phyloP scores from a whole-genome alignment of 2,113 vertebrate genomes.

The Scophthalmus maximus region DNA sequence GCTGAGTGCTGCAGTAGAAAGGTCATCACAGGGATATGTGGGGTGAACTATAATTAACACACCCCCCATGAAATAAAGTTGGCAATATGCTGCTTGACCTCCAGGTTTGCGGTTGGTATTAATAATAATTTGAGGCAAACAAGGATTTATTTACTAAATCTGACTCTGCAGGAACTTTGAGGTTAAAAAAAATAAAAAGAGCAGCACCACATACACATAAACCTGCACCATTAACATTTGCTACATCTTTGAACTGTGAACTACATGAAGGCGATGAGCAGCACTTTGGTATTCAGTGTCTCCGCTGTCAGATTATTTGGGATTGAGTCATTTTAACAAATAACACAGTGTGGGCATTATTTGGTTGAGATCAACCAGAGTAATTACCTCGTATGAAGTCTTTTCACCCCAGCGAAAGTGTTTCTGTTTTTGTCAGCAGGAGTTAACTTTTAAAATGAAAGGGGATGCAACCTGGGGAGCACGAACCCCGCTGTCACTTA shows the following conservation, averaged over 20 bases:
- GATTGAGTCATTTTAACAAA: slow-evolving; percentile 61
- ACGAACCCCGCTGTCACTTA: slow-evolving; percentile 39
- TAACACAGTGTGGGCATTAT: slow-evolving; percentile 48
- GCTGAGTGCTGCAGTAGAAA: slow-evolving; percentile 62
- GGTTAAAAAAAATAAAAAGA: too few relatives aligned
- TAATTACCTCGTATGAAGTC: slow-evolving; percentile 61
- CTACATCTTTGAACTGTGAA: background rate
- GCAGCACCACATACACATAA: background rate
- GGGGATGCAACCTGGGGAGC: slow-evolving; percentile 59
- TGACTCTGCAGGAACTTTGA: too few relatives aligned
- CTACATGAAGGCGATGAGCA: background rate
- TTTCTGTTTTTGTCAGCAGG: slow-evolving; percentile 63
- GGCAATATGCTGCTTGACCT: slow-evolving; percentile 52
- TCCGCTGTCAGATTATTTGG: slow-evolving; percentile 44
- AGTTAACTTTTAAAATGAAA: slow-evolving; percentile 60
- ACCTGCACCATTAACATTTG: background rate
- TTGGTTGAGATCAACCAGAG: slow-evolving; percentile 39
- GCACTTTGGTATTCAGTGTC: slow-evolving; percentile 17
- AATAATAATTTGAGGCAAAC: slow-evolving; percentile 14
- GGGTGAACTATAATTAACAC: slow-evolving; percentile 31
- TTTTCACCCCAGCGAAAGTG: slow-evolving; percentile 46
- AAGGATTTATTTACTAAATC: too few relatives aligned
- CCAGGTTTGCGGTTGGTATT: slow-evolving; percentile 15
- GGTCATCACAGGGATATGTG: slow-evolving; percentile 65
- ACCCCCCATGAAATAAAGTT: slow-evolving; percentile 37